Percentiles rank a stretch among this genome's conserved stretches.
These are phyloP conservation scores for Peromyscus maniculatus DNA, from an alignment of 2,113 vertebrate species.

Conservation along the genomic window DNA sequence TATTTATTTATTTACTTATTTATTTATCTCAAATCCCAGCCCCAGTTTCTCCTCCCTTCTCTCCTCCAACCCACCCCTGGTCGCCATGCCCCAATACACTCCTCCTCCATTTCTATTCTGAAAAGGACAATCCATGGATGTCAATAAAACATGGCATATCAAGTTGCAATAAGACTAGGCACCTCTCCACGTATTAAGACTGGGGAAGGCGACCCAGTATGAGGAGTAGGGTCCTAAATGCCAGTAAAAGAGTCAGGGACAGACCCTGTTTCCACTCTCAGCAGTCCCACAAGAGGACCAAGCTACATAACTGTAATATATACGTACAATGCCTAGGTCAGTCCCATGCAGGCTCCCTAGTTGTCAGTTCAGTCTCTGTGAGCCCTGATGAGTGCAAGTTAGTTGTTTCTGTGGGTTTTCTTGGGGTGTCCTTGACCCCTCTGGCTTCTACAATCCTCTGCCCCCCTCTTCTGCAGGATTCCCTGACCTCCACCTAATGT, in stretches of 20 bases:
- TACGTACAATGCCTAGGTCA: not conserved
- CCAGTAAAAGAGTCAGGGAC: not conserved
- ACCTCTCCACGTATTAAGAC: not conserved
- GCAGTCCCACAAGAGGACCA: not conserved
- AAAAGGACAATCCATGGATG: not conserved
- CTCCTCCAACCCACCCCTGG: no score
- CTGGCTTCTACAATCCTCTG: not conserved
- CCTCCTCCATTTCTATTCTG: not conserved
- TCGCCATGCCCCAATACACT: fast-evolving
- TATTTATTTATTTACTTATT: no score
- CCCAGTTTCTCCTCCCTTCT: not conserved
- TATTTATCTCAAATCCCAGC: not conserved
- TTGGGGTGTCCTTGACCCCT: not conserved
- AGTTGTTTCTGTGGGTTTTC: not conserved
- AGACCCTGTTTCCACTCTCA: not conserved
- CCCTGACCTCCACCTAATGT: not conserved
- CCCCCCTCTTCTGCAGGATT: not conserved
- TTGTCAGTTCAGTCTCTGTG: not conserved
- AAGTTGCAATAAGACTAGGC: not conserved
- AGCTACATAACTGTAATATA: not conserved
- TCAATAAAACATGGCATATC: not conserved
- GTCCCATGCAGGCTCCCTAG: not conserved
- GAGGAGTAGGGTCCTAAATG: not conserved
- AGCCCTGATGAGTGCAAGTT: not conserved
- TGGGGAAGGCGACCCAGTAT: not conserved